Conservation (phyloP, 2,888 invertebrate genomes). For the Troides helena region DNA sequence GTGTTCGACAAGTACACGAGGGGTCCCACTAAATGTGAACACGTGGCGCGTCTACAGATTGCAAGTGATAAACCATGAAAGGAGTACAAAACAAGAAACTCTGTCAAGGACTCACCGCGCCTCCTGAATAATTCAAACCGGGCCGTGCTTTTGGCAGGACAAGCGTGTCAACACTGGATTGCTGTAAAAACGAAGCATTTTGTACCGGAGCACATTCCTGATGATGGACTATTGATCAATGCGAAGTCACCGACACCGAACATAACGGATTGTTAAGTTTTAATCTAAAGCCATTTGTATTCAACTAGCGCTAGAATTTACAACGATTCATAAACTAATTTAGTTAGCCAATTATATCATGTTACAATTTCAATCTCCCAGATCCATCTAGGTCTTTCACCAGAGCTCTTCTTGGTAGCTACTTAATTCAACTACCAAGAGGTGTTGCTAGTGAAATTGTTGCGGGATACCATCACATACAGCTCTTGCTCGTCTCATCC, state of each 20-base stretch:
- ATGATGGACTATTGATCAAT: slow-evolving; percentile 7
- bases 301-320: background rate
- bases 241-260: background rate
- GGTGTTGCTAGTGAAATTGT: too few relatives aligned
- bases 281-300: slow-evolving; percentile 2
- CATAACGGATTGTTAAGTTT: slow-evolving; percentile 15
- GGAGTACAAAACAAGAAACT: slow-evolving; percentile 27
- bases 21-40: background rate
- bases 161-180: slow-evolving; percentile 36
- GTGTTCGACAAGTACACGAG: background rate
- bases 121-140: slow-evolving; percentile 27
- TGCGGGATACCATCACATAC: too few relatives aligned
- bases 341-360: background rate
- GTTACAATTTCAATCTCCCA: too few relatives aligned
- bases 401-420: too few relatives aligned
- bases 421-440: too few relatives aligned
- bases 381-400: too few relatives aligned
- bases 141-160: slow-evolving; percentile 36
- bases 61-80: slow-evolving; percentile 31
- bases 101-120: slow-evolving; percentile 22
- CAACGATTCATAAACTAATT: background rate
- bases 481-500: too few relatives aligned
- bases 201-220: slow-evolving; percentile 14
- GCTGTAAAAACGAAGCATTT: slow-evolving; percentile 33
- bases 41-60: slow-evolving; percentile 4